Base-by-base conservation (phyloP, 2,113 vertebrate genomes). In the Chrysemys picta region DNA sequence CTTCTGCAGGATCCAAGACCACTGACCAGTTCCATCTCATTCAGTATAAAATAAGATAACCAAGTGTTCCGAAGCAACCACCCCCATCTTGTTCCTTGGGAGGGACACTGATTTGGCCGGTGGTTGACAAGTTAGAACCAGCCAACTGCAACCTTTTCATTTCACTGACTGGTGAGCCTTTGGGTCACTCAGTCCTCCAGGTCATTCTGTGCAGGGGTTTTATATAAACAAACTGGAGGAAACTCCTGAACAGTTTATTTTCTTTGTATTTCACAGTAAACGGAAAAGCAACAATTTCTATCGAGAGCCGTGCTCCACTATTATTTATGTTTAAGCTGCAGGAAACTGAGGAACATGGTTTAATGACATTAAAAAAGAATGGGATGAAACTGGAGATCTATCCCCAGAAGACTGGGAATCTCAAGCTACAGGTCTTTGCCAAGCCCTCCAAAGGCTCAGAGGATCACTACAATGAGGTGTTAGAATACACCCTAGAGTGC, bases 341-440 rank as follows among this genome's bases (percentile, higher is more conserved):
- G 2, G 98, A 97, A 90, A 97, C 93, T 80, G 96, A 98, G 2
- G 94, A 98, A 47, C 96, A 98, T 0, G 98, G 98, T 29, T 96
- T 99, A 80, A 97, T 99, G 97, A 98, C 97, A 69, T 89, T 99
- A 90, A 95, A 90, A 79, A 97, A 97, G 72, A 94, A 98, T 0
- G 98, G 98, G 2, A 99, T 99, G 99, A 98, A 96, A 80, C 95
- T 99, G 94, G 98, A 99, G 1, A 53, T 99, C 56, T 99, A 98
- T 95, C 99, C 99, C 0, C 98, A 98, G 3, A 93, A 94, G 52
- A 97, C 91, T 42, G 98, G 98, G 75, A 97, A 94, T 3, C 97
- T 99, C 91, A 98, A 97, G 90, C 97, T 99, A 94, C 97, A 98
- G 91, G 98, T 99, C 95, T 99, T 98, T 3, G 98, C 98, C 95